Evolutionary conservation across 2,113 vertebrate species (phyloP).

Genomic region (Aegithalos caudatus): DNA sequence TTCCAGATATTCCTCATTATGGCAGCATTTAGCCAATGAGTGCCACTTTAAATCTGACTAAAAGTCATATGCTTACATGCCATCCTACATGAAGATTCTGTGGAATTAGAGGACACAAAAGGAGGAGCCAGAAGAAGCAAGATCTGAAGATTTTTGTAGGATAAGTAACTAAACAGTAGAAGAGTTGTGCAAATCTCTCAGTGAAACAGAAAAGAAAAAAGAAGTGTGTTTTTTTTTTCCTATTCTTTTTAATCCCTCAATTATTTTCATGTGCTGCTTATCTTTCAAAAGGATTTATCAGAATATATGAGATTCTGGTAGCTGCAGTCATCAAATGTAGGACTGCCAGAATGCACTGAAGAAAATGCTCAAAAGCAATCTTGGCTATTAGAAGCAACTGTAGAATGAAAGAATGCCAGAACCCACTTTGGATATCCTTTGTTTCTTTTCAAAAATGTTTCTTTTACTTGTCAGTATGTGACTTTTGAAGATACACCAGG

Average conservation of each 20-base stretch:
- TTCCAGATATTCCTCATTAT: neutral
- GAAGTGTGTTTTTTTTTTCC: neutral
- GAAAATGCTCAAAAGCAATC: neutral
- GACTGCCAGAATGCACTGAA: neutral
- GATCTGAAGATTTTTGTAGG: neutral
- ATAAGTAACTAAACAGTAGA: neutral
- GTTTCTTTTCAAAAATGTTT: neutral
- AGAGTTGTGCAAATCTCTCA: neutral
- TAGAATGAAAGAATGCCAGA: neutral
- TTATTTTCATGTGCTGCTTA: neutral
- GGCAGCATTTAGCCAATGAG: neutral
- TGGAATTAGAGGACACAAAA: neutral
- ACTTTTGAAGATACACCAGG: neutral
- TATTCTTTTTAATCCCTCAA: neutral
- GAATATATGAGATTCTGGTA: neutral
- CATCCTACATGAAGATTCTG: neutral
- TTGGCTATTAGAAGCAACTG: neutral
- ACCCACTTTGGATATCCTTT: neutral
- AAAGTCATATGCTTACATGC: neutral
- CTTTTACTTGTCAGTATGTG: neutral
- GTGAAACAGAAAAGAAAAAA: neutral
- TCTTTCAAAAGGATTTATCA: neutral
- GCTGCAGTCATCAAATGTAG: neutral
- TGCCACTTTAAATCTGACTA: neutral
- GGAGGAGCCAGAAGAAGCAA: neutral